Conservation (phyloP, 2,113 vertebrate genomes). For the Paradisaea rubra region DNA sequence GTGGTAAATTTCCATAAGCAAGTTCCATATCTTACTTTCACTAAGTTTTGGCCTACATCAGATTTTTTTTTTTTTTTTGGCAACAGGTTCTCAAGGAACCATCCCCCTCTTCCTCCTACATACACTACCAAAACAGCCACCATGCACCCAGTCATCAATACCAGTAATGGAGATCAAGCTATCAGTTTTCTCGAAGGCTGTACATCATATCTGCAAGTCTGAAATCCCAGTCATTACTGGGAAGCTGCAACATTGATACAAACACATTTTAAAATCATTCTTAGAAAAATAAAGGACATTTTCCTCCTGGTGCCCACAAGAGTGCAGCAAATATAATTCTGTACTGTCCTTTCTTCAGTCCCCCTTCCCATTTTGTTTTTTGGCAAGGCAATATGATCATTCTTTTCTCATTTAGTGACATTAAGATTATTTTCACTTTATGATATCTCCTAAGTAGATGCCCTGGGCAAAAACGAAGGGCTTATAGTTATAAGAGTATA, state of each 20-base stretch:
- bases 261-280: background rate
- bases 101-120: background rate
- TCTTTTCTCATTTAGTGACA: background rate
- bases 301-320: background rate
- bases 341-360: background rate
- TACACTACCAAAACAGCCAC: background rate
- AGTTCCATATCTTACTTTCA: background rate
- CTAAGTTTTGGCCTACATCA: background rate
- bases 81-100: background rate
- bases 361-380: background rate
- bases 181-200: background rate
- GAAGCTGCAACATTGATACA: background rate
- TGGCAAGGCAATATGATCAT: background rate
- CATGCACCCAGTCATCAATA: background rate
- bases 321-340: background rate
- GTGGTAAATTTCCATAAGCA: slow-evolving; percentile 49
- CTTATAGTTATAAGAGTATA: background rate
- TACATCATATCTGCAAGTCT: background rate
- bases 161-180: background rate
- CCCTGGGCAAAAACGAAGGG: background rate
- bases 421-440: background rate
- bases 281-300: background rate
- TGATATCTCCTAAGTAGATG: background rate
- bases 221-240: background rate
- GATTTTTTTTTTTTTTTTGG: background rate